Evolutionary conservation across 2,113 vertebrate species (phyloP), one percentile per base, ranked within the genome.

Genomic region (Rattus rattus): DNA sequence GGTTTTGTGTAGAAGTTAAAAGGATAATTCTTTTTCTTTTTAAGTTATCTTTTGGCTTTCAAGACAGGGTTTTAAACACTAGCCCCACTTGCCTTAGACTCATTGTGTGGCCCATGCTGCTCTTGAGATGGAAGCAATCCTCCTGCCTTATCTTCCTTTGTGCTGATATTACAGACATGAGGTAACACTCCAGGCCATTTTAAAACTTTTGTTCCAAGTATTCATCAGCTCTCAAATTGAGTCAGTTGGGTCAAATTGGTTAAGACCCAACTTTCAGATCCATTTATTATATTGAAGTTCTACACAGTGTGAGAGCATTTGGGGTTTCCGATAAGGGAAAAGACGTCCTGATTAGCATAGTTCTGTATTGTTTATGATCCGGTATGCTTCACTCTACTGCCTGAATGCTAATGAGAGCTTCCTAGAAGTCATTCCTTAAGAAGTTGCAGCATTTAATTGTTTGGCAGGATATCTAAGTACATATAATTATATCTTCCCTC

Each of bases 401-500:
- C 88, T 93, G 80, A 90, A 95, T 94, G 77, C 86, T 96, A 97
- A 75, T 96, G 92, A 95, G 88, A 94, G 79, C 96, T 97, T 97
- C 96, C 91, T 97, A 95, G 94, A 97, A 96, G 94, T 96, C 95
- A 96, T 97, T 97, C 94, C 91, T 97, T 91, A 95, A 95, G 89
- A 95, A 97, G 90, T 85, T 94, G 95, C 84, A 54, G 95, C 89
- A 97, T 96, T 89, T 97, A 96, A 96, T 97, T 97, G 96, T 96
- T 96, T 98, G 94, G 89, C 95, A 97, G 95, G 86, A 70, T 97
- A 90, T 70, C 95, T 96, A 96, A 98, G 72, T 93, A 90, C 85
- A 97, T 95, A 73, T 97, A 98, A 98, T 98, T 97, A 97, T 81
- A 97, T 96, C 94, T 94, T 96, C 63, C 81, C 81, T 96, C 94